Percentiles rank a stretch among this genome's conserved stretches.
Conservation (phyloP, 2,113 vertebrate genomes). For the Gobio gobio region DNA sequence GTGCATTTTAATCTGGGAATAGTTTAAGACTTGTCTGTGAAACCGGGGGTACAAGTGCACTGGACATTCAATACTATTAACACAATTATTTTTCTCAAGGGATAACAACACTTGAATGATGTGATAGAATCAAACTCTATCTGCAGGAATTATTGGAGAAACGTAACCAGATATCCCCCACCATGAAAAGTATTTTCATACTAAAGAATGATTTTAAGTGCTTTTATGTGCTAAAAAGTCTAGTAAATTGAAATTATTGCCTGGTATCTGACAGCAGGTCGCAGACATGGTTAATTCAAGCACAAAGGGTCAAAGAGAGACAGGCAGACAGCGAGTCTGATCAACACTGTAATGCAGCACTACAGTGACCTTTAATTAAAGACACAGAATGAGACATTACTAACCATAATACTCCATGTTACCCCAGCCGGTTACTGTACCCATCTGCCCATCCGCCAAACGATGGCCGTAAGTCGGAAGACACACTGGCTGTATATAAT, state of each 20-base stretch:
- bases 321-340: conserved; percentile 1
- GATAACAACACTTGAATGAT: background rate
- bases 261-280: background rate
- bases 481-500: conserved; percentile 88
- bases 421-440: conserved; percentile 89
- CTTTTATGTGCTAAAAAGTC: too few species aligned
- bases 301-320: conserved; percentile 40
- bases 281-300: background rate
- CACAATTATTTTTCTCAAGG: background rate
- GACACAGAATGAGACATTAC: conserved; percentile 44
- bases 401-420: conserved; percentile 87
- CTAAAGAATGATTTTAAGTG: too few species aligned
- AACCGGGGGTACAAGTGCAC: background rate
- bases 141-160: too few species aligned
- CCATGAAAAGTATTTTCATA: too few species aligned
- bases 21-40: too few species aligned
- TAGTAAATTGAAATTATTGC: background rate
- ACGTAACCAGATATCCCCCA: too few species aligned
- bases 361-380: background rate
- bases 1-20: too few species aligned
- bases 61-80: background rate
- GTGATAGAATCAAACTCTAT: background rate
- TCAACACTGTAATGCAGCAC: background rate
- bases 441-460: conserved; percentile 83
- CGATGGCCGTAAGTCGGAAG: conserved; percentile 84